Conservation (phyloP, 2,113 vertebrate species). For the Catharus fuscescens region DNA sequence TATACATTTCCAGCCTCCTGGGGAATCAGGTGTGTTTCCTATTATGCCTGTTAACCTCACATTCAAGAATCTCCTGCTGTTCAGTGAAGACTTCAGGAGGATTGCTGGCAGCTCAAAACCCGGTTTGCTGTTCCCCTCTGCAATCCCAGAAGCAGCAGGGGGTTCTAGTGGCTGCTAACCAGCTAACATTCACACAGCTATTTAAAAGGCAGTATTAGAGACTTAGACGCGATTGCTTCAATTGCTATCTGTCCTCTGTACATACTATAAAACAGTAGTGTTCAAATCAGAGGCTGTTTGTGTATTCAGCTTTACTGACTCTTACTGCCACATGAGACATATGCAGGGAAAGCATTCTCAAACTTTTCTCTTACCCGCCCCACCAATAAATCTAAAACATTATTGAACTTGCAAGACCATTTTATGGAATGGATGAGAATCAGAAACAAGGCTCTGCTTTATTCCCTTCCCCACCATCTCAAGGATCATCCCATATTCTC, state of each 20-base stretch:
- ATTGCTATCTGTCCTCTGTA: neutral
- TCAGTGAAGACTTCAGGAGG: constrained; percentile 1
- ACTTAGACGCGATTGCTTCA: neutral
- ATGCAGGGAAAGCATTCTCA: neutral
- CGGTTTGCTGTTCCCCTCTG: constrained; percentile 1
- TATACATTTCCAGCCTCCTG: neutral
- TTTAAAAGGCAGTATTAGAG: constrained; percentile 35
- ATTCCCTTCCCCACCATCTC: neutral
- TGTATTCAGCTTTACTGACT: neutral
- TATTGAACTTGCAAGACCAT: neutral
- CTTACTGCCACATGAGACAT: neutral
- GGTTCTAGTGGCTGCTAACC: neutral
- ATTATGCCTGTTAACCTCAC: neutral
- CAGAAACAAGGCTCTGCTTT: neutral
- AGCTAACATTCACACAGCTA: constrained; percentile 7
- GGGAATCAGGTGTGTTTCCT: constrained; percentile 2
- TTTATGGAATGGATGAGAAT: neutral
- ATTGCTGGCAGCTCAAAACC: constrained; percentile 14
- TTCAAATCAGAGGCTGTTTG: neutral
- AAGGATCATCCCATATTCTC: neutral
- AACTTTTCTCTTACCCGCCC: neutral
- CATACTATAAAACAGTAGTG: neutral
- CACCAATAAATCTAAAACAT: neutral
- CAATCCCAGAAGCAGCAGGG: constrained; percentile 41
- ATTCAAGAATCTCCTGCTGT: constrained; percentile 31